These are phyloP conservation scores for Drosophila percnosoma DNA, from an alignment of 2,888 invertebrate species.

Conservation along the genomic window DNA sequence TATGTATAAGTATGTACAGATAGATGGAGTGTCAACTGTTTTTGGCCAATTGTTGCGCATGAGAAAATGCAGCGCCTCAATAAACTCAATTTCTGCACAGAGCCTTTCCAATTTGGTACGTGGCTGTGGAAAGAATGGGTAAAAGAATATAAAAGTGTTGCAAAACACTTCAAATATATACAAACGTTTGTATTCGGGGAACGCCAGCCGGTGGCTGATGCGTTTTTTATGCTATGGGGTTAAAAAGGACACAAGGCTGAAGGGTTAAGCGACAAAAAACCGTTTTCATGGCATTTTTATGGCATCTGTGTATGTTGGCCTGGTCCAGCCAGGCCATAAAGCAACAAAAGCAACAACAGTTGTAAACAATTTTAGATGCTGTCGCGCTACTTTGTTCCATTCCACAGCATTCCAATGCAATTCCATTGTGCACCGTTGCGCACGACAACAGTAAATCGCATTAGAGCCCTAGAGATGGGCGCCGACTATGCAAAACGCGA, in stretches of 20 bases:
- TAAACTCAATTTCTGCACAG: constrained; percentile 44
- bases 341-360: constrained; percentile 25
- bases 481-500: background rate
- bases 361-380: constrained; percentile 53
- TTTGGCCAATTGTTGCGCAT: constrained; percentile 57
- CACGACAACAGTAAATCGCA: constrained; percentile 38
- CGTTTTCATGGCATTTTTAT: constrained; percentile 49
- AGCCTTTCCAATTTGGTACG: background rate
- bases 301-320: constrained; percentile 52
- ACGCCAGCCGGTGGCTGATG: constrained; percentile 54
- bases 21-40: constrained; percentile 18
- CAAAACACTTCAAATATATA: constrained; percentile 4
- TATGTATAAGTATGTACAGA: background rate
- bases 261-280: constrained; percentile 55
- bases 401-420: constrained; percentile 14
- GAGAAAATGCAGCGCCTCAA: constrained; percentile 53
- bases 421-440: constrained; percentile 17
- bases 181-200: constrained; percentile 41
- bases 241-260: constrained; percentile 9
- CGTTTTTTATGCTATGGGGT: constrained; percentile 51
- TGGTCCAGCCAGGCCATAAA: constrained; percentile 44
- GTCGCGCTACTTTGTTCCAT: constrained; percentile 33
- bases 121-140: background rate
- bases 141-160: background rate
- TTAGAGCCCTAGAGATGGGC: constrained; percentile 11